These are phyloP conservation scores for Hypolimnas misippus DNA, from an alignment of 2,888 invertebrate genomes.

Conservation along the genomic window DNA sequence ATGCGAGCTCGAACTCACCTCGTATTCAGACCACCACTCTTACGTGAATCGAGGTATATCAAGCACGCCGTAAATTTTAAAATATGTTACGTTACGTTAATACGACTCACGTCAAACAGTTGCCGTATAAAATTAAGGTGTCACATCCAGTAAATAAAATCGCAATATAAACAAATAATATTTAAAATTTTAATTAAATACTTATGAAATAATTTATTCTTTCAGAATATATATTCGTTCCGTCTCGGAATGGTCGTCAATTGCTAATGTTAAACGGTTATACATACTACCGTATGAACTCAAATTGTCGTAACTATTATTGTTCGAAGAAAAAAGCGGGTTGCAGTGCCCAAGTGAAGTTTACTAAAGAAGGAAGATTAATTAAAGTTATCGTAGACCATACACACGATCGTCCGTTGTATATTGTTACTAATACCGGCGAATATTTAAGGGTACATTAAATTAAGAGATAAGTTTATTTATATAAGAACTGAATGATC, in stretches of 20 bases:
- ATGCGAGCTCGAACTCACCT: too few relatives aligned
- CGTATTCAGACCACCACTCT: too few relatives aligned
- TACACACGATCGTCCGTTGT: constrained; percentile 48
- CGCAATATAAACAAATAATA: neutral
- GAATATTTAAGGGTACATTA: constrained; percentile 21
- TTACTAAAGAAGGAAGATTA: constrained; percentile 43
- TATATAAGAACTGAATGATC: too few relatives aligned
- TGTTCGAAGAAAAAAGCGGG: constrained; percentile 50
- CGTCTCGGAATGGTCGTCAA: constrained; percentile 44
- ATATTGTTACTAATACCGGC: constrained; percentile 42
- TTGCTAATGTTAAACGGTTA: constrained; percentile 49
- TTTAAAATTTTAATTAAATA: neutral
- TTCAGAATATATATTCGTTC: constrained; percentile 51
- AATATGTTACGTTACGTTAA: too few relatives aligned
- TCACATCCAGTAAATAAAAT: too few relatives aligned
- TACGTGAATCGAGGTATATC: too few relatives aligned
- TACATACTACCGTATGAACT: constrained; percentile 49
- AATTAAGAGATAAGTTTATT: neutral
- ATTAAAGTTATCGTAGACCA: constrained; percentile 40
- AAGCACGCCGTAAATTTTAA: too few relatives aligned
- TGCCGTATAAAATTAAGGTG: too few relatives aligned
- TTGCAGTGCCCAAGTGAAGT: constrained; percentile 47
- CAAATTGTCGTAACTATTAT: constrained; percentile 46
- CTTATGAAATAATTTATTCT: constrained; percentile 5
- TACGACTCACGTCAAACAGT: too few relatives aligned